phyloP scores from a whole-genome alignment of 2,797 vertebrate species.

The Australoheros facetus region DNA sequence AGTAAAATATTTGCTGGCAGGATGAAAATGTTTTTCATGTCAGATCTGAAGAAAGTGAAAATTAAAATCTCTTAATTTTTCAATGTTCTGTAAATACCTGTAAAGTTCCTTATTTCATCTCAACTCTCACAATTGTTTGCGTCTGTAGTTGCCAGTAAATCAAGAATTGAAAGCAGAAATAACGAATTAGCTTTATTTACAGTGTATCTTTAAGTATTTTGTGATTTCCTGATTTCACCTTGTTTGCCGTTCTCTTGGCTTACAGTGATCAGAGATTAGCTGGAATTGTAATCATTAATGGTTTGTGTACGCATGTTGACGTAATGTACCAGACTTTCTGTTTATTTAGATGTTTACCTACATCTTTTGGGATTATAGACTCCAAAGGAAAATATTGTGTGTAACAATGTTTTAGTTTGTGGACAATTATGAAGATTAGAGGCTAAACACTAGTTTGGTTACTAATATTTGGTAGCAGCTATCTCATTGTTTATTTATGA shows the following conservation, averaged over 20 bases:
- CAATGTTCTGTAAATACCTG: not conserved
- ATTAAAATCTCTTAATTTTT: not conserved
- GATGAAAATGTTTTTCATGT: not conserved
- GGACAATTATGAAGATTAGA: not conserved
- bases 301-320: not conserved
- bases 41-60: not conserved
- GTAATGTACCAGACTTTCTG: not conserved
- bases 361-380: not conserved
- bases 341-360: not conserved
- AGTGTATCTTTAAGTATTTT: not conserved
- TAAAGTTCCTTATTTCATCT: not conserved
- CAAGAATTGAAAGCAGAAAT: not conserved
- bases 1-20: not conserved
- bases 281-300: not conserved
- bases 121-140: not conserved
- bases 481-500: not conserved
- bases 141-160: not conserved
- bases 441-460: not conserved
- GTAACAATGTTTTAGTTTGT: not conserved
- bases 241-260: not conserved
- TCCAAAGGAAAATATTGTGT: not conserved
- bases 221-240: not conserved
- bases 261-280: not conserved
- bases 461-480: not conserved
- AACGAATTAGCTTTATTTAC: not conserved